phyloP scores from a whole-genome alignment of 2,113 vertebrate genomes.

The Peromyscus maniculatus region DNA sequence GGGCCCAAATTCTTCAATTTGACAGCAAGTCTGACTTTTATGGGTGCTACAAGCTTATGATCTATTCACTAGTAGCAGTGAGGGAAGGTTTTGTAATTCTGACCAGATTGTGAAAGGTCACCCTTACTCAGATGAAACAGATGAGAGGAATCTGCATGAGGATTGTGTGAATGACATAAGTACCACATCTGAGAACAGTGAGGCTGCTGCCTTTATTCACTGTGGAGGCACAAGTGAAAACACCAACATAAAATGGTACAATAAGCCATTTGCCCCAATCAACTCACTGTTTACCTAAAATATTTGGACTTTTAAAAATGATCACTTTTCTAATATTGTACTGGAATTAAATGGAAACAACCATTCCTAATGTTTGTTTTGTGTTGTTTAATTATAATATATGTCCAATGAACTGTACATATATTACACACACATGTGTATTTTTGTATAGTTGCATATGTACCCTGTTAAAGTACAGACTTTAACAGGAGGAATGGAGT shows the following conservation, averaged over 20 bases:
- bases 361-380: neutral
- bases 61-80: constrained; percentile 76
- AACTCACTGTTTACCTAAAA: neutral
- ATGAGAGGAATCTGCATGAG: constrained; percentile 43
- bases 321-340: neutral
- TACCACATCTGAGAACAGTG: neutral
- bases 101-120: constrained; percentile 82
- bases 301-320: neutral
- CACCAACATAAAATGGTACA: neutral
- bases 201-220: neutral
- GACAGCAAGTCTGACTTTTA: constrained; percentile 85
- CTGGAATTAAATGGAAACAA: constrained; percentile 22
- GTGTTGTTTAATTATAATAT: neutral
- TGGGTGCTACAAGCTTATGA: constrained; percentile 80
- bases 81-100: constrained; percentile 80
- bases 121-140: constrained; percentile 61
- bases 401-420: neutral
- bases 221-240: neutral
- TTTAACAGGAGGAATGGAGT: neutral
- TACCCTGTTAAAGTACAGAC: neutral
- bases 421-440: neutral
- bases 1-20: constrained; percentile 85
- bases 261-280: neutral
- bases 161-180: neutral
- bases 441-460: neutral